These are phyloP conservation scores for Andrena fulva DNA, from an alignment of 2,888 invertebrate genomes.

Conservation along the genomic window DNA sequence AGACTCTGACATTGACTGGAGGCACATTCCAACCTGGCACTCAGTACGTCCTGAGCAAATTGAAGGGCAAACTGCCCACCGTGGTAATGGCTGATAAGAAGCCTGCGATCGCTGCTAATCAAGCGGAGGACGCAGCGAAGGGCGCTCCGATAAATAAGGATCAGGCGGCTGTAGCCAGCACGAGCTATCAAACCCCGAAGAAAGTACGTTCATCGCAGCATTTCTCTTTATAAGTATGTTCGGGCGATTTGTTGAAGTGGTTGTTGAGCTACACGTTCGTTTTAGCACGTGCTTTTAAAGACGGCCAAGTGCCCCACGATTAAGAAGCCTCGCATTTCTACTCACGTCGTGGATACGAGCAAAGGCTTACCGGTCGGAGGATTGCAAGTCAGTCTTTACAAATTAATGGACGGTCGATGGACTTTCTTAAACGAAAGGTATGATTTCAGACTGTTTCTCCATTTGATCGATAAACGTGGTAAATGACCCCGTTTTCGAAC, in stretches of 20 bases:
- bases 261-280: conserved; percentile 6
- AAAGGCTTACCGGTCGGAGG: conserved; percentile 89
- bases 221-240: neutral
- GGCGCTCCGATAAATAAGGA: conserved; percentile 40
- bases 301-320: conserved; percentile 23
- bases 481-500: too few relatives aligned
- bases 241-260: neutral
- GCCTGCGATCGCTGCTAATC: conserved; percentile 39
- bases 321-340: conserved; percentile 88
- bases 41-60: conserved; percentile 77
- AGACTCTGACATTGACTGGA: conserved; percentile 76
- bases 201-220: conserved; percentile 62
- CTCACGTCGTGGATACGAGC: conserved; percentile 91
- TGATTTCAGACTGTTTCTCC: conserved; percentile 3
- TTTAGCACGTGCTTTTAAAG: conserved; percentile 59
- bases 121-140: conserved; percentile 48
- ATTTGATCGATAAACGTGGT: neutral
- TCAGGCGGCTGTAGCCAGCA: conserved; percentile 55
- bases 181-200: conserved; percentile 67
- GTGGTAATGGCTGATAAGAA: conserved; percentile 68
- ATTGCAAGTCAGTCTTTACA: conserved; percentile 89
- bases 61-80: conserved; percentile 73
- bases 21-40: conserved; percentile 73
- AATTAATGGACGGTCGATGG: conserved; percentile 89
- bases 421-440: conserved; percentile 87